Evolutionary conservation across 2,888 invertebrate genomes (phyloP).

Genomic region (Psococerastis gibbosa): DNA sequence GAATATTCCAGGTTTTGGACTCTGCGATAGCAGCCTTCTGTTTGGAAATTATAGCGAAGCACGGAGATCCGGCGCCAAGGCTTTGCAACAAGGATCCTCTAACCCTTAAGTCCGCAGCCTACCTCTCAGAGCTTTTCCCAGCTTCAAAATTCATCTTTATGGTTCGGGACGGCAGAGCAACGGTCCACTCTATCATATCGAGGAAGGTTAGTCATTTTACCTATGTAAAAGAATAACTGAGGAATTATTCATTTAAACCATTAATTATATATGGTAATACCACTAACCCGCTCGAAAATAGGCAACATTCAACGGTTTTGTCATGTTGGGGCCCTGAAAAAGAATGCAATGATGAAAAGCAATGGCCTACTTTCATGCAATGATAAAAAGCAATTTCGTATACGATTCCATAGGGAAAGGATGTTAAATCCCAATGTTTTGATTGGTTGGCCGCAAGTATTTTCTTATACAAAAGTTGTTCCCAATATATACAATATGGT

Average conservation of each 20-base stretch:
- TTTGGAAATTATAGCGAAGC: slow-evolving; percentile 85
- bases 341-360: too few species aligned
- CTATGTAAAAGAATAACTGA: slow-evolving; percentile 2
- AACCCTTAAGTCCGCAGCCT: slow-evolving; percentile 90
- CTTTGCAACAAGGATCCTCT: slow-evolving; percentile 99
- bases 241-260: neutral
- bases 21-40: slow-evolving; percentile 94
- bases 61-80: slow-evolving; percentile 85
- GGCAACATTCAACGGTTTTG: neutral
- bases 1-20: slow-evolving; percentile 48
- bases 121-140: slow-evolving; percentile 87
- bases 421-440: too few species aligned
- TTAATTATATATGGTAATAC: neutral
- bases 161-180: slow-evolving; percentile 95
- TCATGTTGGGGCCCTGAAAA: too few species aligned
- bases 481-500: too few species aligned
- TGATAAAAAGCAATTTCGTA: too few species aligned
- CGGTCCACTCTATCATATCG: slow-evolving; percentile 95
- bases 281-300: neutral
- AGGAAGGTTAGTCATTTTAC: slow-evolving; percentile 45
- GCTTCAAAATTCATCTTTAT: slow-evolving; percentile 95
- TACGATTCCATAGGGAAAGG: too few species aligned
- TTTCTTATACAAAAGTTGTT: too few species aligned
- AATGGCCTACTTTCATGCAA: too few species aligned
- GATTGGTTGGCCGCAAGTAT: too few species aligned